Percentiles rank a stretch among this genome's conserved stretches.
phyloP scores from a whole-genome alignment of 2,888 invertebrate species.

The Lithophane semibrunnea region DNA sequence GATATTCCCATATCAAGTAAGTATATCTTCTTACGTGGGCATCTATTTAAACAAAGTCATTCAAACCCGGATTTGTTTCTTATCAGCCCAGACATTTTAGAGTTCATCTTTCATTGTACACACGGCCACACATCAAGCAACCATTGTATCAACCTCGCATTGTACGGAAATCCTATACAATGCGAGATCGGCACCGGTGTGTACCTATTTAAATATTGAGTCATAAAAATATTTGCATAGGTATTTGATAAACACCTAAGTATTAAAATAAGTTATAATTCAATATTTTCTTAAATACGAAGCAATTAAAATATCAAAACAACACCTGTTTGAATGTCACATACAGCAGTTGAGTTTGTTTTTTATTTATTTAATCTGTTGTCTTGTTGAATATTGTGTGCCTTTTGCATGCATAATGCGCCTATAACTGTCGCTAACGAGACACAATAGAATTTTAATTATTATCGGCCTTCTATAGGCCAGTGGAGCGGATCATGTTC shows the following conservation, averaged over 20 bases:
- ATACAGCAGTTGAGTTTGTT: not conserved
- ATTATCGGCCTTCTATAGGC: too few relatives aligned
- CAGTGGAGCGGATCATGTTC: too few relatives aligned
- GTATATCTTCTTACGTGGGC: not conserved
- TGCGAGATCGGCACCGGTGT: too few relatives aligned
- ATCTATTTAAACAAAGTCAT: conserved; percentile 3
- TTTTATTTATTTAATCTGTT: too few relatives aligned
- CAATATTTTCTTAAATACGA: not conserved
- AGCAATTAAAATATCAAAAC: conserved; percentile 2
- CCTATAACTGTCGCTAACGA: too few relatives aligned
- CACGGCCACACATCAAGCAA: too few relatives aligned
- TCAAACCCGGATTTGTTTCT: not conserved
- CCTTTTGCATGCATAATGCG: too few relatives aligned
- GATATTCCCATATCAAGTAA: conserved; percentile 6
- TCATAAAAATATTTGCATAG: conserved; percentile 26
- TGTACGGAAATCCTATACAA: too few relatives aligned
- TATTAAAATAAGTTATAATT: not conserved
- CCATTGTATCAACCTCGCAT: too few relatives aligned
- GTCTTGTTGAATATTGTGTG: too few relatives aligned
- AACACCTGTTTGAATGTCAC: conserved; percentile 15
- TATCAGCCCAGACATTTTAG: conserved; percentile 16
- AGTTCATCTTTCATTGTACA: conserved; percentile 13
- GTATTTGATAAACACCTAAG: not conserved
- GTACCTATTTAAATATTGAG: conserved; percentile 4
- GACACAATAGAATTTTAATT: too few relatives aligned